These are phyloP conservation scores for Dinomys branickii DNA, from an alignment of 2,113 vertebrate genomes.

Conservation along the genomic window DNA sequence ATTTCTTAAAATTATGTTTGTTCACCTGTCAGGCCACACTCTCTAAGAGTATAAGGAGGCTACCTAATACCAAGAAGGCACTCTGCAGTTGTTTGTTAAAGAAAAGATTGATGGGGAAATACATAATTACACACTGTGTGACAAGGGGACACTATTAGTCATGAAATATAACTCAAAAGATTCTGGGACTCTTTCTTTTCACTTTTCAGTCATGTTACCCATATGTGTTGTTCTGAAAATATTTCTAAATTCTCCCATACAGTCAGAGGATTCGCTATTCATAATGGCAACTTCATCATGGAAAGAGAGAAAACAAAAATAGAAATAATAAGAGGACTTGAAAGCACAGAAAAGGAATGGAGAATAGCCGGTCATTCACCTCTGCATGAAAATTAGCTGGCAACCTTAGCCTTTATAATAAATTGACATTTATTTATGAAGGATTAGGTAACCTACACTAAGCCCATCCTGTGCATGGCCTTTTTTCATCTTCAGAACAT, in stretches of 20 bases:
- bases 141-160: neutral
- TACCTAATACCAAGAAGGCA: neutral
- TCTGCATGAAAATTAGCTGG: neutral
- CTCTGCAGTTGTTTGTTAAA: neutral
- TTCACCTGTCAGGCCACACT: neutral
- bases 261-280: neutral
- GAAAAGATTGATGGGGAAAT: neutral
- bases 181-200: neutral
- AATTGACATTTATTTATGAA: neutral
- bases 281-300: neutral
- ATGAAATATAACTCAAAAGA: neutral
- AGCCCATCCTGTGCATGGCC: neutral
- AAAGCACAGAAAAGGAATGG: neutral
- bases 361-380: neutral
- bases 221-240: neutral
- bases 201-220: neutral
- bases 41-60: neutral
- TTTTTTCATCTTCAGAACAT: neutral
- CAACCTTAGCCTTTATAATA: neutral
- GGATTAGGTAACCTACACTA: neutral
- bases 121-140: neutral
- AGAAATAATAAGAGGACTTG: neutral
- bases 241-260: neutral
- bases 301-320: neutral
- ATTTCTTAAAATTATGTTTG: neutral